A percentile compares a stretch with the other conserved stretches of the same genome.
phyloP scores from a whole-genome alignment of 2,113 vertebrate species.

The Synchiropus splendidus region DNA sequence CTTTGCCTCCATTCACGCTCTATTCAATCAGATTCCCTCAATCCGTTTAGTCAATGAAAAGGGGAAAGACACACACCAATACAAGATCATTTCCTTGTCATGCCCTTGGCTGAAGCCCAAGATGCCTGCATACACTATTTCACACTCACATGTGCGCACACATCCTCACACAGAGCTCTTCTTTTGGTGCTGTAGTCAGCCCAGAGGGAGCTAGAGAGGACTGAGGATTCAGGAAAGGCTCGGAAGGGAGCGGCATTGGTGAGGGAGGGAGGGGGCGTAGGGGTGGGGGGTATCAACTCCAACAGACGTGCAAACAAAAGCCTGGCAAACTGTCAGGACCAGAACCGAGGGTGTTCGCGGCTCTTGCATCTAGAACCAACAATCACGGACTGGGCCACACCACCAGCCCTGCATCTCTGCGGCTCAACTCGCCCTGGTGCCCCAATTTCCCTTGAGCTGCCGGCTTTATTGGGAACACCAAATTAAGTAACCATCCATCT shows the following conservation, averaged over 20 bases:
- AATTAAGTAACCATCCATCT: slow-evolving; percentile 73
- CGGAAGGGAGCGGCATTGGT: slow-evolving; percentile 13
- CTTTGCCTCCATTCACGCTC: slow-evolving; percentile 35
- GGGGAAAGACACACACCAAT: slow-evolving; percentile 32
- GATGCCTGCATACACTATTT: slow-evolving; percentile 20
- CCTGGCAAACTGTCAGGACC: slow-evolving; percentile 58
- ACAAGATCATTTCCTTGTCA: slow-evolving; percentile 34
- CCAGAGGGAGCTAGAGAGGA: slow-evolving; percentile 32
- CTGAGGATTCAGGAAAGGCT: slow-evolving; percentile 3
- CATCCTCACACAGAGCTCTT: slow-evolving; percentile 21
- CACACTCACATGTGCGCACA: slow-evolving; percentile 24
- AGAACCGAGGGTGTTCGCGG: slow-evolving; percentile 62
- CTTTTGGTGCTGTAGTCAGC: slow-evolving; percentile 25
- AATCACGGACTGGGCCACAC: slow-evolving; percentile 45
- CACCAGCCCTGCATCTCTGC: slow-evolving; percentile 5
- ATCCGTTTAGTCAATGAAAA: slow-evolving; percentile 42
- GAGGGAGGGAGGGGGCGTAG: slow-evolving; percentile 10
- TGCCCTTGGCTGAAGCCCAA: slow-evolving; percentile 12
- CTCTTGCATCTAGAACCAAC: slow-evolving; percentile 73
- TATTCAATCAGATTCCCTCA: slow-evolving; percentile 23
- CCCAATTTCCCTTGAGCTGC: slow-evolving; percentile 49
- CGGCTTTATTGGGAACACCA: slow-evolving; percentile 67
- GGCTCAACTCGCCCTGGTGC: slow-evolving; percentile 17
- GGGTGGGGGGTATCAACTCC: slow-evolving; percentile 4
- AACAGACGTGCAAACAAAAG: slow-evolving; percentile 71